phyloP scores from a whole-genome alignment of 2,888 invertebrate genomes.

The Amphipoea lucens region DNA sequence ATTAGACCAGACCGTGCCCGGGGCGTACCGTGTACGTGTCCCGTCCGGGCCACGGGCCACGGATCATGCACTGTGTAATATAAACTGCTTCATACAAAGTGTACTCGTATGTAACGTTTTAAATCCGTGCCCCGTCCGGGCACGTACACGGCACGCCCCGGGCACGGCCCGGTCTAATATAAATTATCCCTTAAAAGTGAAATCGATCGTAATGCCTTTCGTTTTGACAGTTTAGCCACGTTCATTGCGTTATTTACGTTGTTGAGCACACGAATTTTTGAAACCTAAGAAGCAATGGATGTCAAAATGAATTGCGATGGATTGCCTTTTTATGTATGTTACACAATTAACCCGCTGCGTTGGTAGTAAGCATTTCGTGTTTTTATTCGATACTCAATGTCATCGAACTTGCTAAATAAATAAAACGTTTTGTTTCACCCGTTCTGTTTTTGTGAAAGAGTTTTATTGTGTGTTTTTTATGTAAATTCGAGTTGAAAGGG shows the following conservation, averaged over 20 bases:
- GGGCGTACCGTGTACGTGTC: no score
- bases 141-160: no score
- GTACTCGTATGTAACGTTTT: no score
- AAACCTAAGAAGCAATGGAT: background rate
- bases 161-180: no score
- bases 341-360: background rate
- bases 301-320: background rate
- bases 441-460: slow-evolving; percentile 3
- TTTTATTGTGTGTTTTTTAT: background rate
- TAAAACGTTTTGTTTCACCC: background rate
- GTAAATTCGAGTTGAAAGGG: background rate
- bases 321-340: background rate
- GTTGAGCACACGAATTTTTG: background rate
- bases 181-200: background rate
- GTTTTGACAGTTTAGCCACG: background rate
- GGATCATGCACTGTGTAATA: no score
- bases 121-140: no score
- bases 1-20: no score
- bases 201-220: background rate
- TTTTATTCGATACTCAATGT: background rate
- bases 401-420: background rate
- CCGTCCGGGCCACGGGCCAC: no score
- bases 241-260: background rate
- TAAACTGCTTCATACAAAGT: no score
- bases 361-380: background rate